Conservation (phyloP, 2,888 invertebrate species). For the Anorthoa munda region DNA sequence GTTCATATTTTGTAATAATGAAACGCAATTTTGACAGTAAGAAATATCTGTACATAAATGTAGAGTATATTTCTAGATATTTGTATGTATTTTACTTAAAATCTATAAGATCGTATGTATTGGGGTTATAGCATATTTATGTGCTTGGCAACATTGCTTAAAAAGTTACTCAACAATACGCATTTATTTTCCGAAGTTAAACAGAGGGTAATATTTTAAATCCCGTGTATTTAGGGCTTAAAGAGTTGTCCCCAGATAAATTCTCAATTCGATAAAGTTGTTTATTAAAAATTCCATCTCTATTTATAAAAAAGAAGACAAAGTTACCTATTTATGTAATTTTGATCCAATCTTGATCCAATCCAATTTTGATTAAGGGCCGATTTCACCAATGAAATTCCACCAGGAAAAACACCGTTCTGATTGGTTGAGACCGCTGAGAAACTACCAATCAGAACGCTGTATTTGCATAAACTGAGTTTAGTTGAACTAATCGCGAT, state of each 20-base stretch:
- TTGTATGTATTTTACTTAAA: constrained; percentile 61
- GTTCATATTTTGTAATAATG: constrained; percentile 79
- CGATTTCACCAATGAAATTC: no score
- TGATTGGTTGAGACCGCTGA: no score
- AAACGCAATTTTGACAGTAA: constrained; percentile 62
- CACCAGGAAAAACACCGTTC: no score
- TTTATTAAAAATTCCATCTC: background rate
- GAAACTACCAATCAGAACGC: no score
- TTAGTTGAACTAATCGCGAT: no score
- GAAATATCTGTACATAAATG: constrained; percentile 55
- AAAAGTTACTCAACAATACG: no score
- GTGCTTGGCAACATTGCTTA: background rate
- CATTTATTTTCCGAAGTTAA: no score
- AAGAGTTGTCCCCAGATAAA: no score
- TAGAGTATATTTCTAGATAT: constrained; percentile 63
- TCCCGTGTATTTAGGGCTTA: background rate
- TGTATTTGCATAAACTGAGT: no score
- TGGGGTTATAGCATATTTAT: background rate
- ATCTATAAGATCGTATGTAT: constrained; percentile 43
- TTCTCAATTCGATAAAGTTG: background rate
- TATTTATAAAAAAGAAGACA: background rate
- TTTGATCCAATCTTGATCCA: no score
- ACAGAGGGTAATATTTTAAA: no score
- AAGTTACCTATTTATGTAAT: background rate
- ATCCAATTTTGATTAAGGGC: no score